Percentiles rank a stretch among this genome's conserved stretches.
phyloP scores from a whole-genome alignment of 2,113 vertebrate species.

The Phylloscopus trochiloides region DNA sequence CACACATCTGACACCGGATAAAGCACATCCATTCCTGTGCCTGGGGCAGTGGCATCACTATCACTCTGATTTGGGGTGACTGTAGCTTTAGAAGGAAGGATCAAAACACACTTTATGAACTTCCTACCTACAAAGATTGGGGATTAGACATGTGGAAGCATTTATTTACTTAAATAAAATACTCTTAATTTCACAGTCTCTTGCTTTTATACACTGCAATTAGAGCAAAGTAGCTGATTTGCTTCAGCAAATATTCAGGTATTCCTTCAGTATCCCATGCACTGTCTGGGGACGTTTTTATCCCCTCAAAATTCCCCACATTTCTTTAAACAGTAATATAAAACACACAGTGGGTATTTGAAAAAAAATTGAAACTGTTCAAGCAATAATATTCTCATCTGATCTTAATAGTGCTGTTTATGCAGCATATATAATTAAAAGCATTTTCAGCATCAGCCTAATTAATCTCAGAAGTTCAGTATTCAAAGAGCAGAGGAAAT shows the following conservation, averaged over 20 bases:
- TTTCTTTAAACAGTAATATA: background rate
- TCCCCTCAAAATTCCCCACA: background rate
- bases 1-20: background rate
- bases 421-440: constrained; percentile 50
- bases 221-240: background rate
- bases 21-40: background rate
- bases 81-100: background rate
- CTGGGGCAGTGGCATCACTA: background rate
- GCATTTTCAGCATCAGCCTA: constrained; percentile 24
- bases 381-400: constrained; percentile 13
- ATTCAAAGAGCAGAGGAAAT: constrained; percentile 47
- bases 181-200: background rate
- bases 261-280: background rate
- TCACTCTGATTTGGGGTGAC: background rate
- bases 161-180: constrained; percentile 44
- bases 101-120: background rate
- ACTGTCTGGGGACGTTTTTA: background rate
- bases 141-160: background rate
- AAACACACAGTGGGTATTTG: background rate
- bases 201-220: background rate
- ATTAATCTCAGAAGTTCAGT: constrained; percentile 42
- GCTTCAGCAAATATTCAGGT: background rate
- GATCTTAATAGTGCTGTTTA: constrained; percentile 46
- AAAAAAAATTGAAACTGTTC: background rate
- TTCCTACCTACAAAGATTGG: background rate